phyloP scores from a whole-genome alignment of 2,888 invertebrate genomes.

The Ecdyonurus torrentis region DNA sequence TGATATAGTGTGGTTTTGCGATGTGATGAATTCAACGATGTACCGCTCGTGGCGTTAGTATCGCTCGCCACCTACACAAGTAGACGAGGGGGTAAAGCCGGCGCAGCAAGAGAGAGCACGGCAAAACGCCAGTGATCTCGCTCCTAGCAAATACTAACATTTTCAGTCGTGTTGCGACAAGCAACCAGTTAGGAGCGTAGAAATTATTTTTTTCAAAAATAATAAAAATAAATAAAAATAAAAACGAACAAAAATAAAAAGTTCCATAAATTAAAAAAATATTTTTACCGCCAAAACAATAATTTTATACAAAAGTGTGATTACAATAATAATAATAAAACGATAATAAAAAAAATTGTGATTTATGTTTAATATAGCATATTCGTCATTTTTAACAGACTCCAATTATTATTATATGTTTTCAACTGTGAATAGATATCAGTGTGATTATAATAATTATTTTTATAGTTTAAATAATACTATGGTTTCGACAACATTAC shows the following conservation, averaged over 20 bases:
- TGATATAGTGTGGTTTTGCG: too few relatives aligned
- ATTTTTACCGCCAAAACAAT: background rate
- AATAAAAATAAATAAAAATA: too few relatives aligned
- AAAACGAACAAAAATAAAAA: too few relatives aligned
- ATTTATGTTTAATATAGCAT: background rate
- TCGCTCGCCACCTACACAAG: background rate
- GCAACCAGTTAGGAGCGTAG: background rate
- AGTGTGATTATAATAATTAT: too few relatives aligned
- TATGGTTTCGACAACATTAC: background rate
- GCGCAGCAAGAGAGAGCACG: background rate
- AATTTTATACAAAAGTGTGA: background rate
- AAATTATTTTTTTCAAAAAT: too few relatives aligned
- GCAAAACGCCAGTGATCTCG: background rate
- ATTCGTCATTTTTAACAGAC: background rate
- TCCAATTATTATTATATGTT: background rate
- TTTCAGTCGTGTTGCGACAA: background rate
- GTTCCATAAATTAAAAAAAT: too few relatives aligned
- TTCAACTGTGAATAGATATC: background rate
- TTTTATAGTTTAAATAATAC: background rate
- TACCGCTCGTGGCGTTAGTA: background rate
- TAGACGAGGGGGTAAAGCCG: background rate
- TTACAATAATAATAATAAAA: background rate
- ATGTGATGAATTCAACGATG: background rate
- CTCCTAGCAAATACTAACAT: background rate
- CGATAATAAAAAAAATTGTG: background rate